Base-by-base conservation (phyloP, 1,140 invertebrate genomes). In the Goniozus legneri region DNA sequence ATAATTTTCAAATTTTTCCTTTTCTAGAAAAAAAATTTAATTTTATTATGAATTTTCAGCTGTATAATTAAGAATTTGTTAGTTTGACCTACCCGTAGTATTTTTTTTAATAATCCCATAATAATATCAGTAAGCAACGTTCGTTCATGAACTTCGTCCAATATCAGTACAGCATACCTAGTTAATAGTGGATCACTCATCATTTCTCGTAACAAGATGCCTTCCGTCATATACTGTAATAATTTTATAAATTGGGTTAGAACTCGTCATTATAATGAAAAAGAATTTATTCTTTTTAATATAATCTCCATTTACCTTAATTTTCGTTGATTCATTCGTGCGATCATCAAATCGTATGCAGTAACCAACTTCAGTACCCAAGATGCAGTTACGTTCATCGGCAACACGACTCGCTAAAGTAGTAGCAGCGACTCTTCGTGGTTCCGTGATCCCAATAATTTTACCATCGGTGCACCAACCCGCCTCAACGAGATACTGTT, bases 91-190 rank as follows among this genome's bases (percentile, higher is more conserved):
- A 87, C 85, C 60, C 82, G 84, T 2, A 89, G 67, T 52, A 98
- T 91, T 78, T 97, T 97, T 71, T 97, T 96, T 7, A 99, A 63
- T 0, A 99, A 76, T 3, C 95, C 94, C 80, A 99, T 84, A 4
- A 97, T 77, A 30, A 98, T 91, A 67, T 99, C 97, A 0, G 93
- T 95, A 58, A 96, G 82, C 20, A 96, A 76, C 3, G 88, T 93
- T 43, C 96, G 78, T 73, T 99, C 96, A 62, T 99, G 96, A 0
- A 93, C 94, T 80, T 99, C 97, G 69, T 98, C 97, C 10, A 99
- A 71, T 61, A 99, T 90, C 8, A 99, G 84, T 2, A 92, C 88
- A 30, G 85, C 87, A 68, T 97, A 98, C 51, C 87, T 85, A 52
- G 86, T 86, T 1, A 98, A 77, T 12, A 99, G 71, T 0, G 96